Percentiles rank a stretch among this genome's conserved stretches.
These are phyloP conservation scores for Drosophila rellima DNA, from an alignment of 2,888 invertebrate genomes.

Conservation along the genomic window DNA sequence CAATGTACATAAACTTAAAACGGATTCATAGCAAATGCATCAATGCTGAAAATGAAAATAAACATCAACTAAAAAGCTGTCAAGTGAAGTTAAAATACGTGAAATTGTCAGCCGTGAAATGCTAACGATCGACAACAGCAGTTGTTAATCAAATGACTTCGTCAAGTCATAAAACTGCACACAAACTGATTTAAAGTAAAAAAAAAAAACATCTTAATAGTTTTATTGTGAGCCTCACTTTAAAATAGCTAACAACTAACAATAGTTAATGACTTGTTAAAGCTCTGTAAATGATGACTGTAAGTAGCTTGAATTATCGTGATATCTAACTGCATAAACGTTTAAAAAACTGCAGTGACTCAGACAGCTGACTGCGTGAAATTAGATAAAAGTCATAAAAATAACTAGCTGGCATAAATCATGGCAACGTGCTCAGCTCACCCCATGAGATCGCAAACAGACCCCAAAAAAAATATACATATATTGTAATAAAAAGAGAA, in stretches of 20 bases:
- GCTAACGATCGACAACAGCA: not conserved
- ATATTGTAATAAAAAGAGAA: constrained; percentile 10
- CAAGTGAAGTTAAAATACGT: constrained; percentile 1
- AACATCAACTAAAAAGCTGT: constrained; percentile 15
- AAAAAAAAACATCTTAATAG: not conserved
- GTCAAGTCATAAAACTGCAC: constrained; percentile 8
- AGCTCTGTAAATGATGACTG: not conserved
- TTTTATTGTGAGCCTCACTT: not conserved
- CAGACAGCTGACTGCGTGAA: constrained; percentile 1
- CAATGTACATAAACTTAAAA: not conserved
- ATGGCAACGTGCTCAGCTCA: constrained; percentile 27
- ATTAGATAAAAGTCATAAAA: constrained; percentile 36
- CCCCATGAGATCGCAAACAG: constrained; percentile 14
- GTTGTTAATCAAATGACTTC: constrained; percentile 2
- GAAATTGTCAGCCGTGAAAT: not conserved
- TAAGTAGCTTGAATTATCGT: not conserved
- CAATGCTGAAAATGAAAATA: constrained; percentile 16
- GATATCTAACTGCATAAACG: constrained; percentile 15
- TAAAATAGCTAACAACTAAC: not conserved
- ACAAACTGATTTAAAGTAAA: not conserved
- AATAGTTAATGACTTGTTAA: constrained; percentile 1
- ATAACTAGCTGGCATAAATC: constrained; percentile 27
- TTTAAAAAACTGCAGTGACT: constrained; percentile 11
- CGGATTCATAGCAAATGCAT: not conserved
- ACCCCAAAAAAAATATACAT: constrained; percentile 1